Evolutionary conservation across 2,888 invertebrate genomes (phyloP), one percentile per base, ranked within the genome.

Genomic region (Rhyacophila evoluta): DNA sequence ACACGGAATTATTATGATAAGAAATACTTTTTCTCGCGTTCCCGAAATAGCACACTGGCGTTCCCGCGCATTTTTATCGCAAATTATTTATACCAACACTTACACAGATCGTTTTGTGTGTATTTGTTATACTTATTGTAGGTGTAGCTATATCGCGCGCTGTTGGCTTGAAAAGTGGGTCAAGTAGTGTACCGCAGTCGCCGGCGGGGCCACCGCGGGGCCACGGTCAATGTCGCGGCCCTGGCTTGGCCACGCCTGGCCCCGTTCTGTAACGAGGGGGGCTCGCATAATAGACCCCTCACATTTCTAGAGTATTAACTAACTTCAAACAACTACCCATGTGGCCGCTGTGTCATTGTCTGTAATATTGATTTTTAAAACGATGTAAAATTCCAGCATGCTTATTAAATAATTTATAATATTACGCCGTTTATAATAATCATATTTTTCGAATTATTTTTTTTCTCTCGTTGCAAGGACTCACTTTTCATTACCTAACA

Each of bases 191-290:
- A 19, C 55, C 55, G 55, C 55, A 55, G 55, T 55, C 55, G 25
- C 25, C 55, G 55, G 55, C 55, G 74, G 77, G 77, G 41, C 27
- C 28, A 67, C 37, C 68, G 15, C 38, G 41, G 29, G 75, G 79
- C 74, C 79, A 79, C 76, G 77, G 79, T 77, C 79, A 79, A 74
- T 79, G 73, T 70, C 69, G 74, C 74, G 79, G 74, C 79, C 79
- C 55, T 55, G 55, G 55, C 55, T 55, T 55, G 55, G 55, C 55
- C 19, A 55, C 55, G 55, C 55, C 55, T 55, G 55, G 55, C 55
- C 25, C 55, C 19, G 25, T 8, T 25, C 55, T 19, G 55, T 55
- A 55, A 55, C 55, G 10, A 55, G 55, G 55, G 55, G 55, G 55
- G 55, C 55, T 55, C 55, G 55, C 55, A 19, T 55, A 55, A 55